These are phyloP conservation scores for Drosophila testacea DNA, from an alignment of 2,888 invertebrate species.

Conservation along the genomic window DNA sequence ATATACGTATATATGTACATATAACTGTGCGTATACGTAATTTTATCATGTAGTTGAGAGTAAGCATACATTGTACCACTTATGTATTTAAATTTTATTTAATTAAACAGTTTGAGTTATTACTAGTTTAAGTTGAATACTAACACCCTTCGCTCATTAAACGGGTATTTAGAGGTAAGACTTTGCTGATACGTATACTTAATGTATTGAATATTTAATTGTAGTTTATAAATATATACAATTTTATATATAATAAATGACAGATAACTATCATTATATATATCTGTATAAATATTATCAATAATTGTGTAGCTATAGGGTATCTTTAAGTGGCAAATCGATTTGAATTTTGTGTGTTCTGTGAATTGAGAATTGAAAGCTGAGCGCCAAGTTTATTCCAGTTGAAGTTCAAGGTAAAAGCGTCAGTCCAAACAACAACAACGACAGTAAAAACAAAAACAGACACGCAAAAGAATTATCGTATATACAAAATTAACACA, in stretches of 20 bases:
- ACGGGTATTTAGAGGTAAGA: too few species aligned
- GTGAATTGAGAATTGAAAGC: constrained; percentile 40
- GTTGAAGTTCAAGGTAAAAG: constrained; percentile 78
- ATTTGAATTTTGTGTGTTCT: constrained; percentile 12
- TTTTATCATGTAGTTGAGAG: constrained; percentile 9
- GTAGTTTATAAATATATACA: neutral
- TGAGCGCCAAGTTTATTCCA: constrained; percentile 73
- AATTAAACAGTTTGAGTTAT: neutral
- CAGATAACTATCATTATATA: neutral
- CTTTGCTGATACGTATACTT: neutral
- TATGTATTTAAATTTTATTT: neutral
- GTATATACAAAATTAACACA: constrained; percentile 67
- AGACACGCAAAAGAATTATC: constrained; percentile 61
- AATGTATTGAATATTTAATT: neutral
- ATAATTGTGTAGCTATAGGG: constrained; percentile 15
- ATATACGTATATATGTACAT: constrained; percentile 1
- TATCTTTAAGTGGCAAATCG: constrained; percentile 16
- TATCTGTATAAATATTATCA: neutral
- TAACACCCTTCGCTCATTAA: neutral
- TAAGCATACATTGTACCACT: constrained; percentile 1
- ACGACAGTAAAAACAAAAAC: constrained; percentile 32
- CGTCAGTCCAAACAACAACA: constrained; percentile 53
- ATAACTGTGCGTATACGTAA: constrained; percentile 32
- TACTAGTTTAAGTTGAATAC: neutral
- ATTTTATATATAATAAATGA: neutral